phyloP scores from a whole-genome alignment of 2,888 invertebrate genomes.

The Drosophila macrospina region DNA sequence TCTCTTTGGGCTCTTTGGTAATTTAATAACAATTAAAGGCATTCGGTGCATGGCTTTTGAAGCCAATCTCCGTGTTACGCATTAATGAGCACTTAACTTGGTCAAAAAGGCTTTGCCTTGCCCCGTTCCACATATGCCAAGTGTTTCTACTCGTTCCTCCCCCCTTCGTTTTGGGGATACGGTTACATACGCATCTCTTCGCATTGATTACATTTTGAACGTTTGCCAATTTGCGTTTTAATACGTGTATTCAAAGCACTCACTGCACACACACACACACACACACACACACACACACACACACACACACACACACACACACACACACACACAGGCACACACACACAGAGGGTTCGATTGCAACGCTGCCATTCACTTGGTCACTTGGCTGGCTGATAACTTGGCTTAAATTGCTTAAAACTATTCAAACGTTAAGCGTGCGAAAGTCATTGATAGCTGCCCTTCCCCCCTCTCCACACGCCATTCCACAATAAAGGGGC shows the following conservation, averaged over 20 bases:
- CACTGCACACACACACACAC: conserved; percentile 24
- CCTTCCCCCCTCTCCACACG: not conserved
- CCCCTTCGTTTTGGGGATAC: conserved; percentile 44
- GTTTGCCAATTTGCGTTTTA: conserved; percentile 77
- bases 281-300: conserved; percentile 28
- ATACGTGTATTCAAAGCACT: conserved; percentile 38
- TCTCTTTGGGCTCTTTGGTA: conserved; percentile 59
- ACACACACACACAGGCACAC: conserved; percentile 25
- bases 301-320: conserved; percentile 24
- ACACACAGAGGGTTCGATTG: not conserved
- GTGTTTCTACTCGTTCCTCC: conserved; percentile 8
- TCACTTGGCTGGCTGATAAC: conserved; percentile 26
- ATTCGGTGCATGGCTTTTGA: conserved; percentile 80
- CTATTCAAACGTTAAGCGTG: conserved; percentile 74
- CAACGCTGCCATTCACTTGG: conserved; percentile 62
- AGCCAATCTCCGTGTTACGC: conserved; percentile 83
- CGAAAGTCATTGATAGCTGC: conserved; percentile 57
- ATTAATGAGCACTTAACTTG: conserved; percentile 84
- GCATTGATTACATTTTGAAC: conserved; percentile 80
- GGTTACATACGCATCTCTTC: conserved; percentile 69
- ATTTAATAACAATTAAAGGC: conserved; percentile 81
- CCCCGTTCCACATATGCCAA: conserved; percentile 64
- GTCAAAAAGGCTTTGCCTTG: conserved; percentile 78
- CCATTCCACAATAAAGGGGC: not conserved
- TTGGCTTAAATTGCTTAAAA: conserved; percentile 65